Base-by-base conservation (phyloP, 2,797 vertebrate species). In the Ceryle rudis region DNA sequence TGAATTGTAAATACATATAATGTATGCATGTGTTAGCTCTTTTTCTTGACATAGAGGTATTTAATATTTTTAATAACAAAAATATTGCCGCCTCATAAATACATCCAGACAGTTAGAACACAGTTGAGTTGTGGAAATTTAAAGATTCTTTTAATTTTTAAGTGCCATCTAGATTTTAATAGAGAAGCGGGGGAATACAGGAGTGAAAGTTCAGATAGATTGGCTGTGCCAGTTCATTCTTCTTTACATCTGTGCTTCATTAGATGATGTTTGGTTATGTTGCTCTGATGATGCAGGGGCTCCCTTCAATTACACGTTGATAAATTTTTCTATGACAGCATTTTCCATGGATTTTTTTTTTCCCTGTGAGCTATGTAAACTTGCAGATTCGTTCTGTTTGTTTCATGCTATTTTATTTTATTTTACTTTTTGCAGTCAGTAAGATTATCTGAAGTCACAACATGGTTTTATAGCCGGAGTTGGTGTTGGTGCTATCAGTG, bases 231-330 rank as follows among this genome's bases (percentile, higher is more conserved):
- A 96, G 93, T 95, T 97, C 72, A 52, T 95, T 97, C 62, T 82
- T 92, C 84, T 97, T 96, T 98, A 97, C 98, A 98, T 98, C 97
- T 98, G 98, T 96, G 97, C 81, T 96, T 98, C 95, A 95, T 98
- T 98, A 98, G 93, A 88, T 85, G 91, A 93, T 7, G 4, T 91
- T 94, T 95, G 89, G 80, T 97, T 97, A 95, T 81, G 79, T 95
- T 97, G 93, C 97, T 97, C 47, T 14, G 92, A 93, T 90, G 91
- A 96, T 92, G 75, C 11, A 94, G 92, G 71, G 90, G 66, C 75
- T 98, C 92, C 65, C 66, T 84, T 94, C 3, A 12, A 86, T 81
- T 89, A 92, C 83, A 90, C 88, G 91, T 93, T 96, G 94, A 82
- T 95, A 55, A 80, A 60, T 96, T 97, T 97, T 97, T 93, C 96